Conservation (phyloP, 1,140 invertebrate species). For the Triops longicaudatus region DNA sequence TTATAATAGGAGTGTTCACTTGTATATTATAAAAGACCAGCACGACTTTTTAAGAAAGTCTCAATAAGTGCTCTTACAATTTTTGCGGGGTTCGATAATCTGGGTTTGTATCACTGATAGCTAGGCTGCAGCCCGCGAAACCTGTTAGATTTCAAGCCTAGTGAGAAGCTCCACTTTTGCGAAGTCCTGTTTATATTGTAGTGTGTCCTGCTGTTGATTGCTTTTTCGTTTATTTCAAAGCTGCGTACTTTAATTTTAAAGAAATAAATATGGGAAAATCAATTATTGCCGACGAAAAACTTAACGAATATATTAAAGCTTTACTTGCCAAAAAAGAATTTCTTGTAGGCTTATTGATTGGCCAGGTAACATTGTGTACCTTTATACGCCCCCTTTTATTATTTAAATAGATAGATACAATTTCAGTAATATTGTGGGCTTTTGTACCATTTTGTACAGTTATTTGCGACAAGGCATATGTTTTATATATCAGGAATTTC, state of each 20-base stretch:
- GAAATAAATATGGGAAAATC: neutral
- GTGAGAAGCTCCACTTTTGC: neutral
- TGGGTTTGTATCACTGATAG: too few species aligned
- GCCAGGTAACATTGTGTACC: constrained; percentile 18
- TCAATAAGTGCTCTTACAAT: too few species aligned
- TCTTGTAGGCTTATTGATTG: constrained; percentile 24
- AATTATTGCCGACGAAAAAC: neutral
- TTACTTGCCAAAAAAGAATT: constrained; percentile 8
- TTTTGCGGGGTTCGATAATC: too few species aligned
- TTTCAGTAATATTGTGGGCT: too few species aligned
- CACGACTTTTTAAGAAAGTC: too few species aligned
- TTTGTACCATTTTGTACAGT: too few species aligned
- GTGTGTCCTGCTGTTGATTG: neutral
- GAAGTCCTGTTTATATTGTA: neutral
- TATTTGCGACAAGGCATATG: too few species aligned
- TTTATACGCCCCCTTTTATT: neutral
- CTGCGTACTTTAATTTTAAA: neutral
- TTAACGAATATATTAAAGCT: neutral
- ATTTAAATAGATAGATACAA: too few species aligned
- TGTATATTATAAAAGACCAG: too few species aligned
- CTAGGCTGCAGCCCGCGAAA: too few species aligned
- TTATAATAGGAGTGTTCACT: too few species aligned
- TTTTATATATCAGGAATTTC: too few species aligned
- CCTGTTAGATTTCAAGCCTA: neutral
- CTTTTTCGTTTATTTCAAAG: neutral